These are phyloP conservation scores for Pogonus chalceus DNA, from an alignment of 1,140 invertebrate genomes.

Conservation along the genomic window DNA sequence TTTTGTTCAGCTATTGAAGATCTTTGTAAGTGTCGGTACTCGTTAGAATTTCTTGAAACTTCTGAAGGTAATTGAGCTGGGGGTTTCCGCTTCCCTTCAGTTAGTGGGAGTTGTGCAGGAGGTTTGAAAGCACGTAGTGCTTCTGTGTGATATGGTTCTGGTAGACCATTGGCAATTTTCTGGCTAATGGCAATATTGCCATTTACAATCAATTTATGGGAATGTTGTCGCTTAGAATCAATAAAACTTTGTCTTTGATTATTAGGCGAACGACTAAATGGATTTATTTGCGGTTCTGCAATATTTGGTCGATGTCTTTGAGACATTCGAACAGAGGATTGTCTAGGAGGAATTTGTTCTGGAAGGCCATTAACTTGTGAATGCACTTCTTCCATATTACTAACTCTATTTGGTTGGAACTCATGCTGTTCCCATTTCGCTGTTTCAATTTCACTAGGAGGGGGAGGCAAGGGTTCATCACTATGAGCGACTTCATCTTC, in stretches of 20 bases:
- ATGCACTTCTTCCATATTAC: neutral
- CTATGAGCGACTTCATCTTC: slow-evolving; percentile 50
- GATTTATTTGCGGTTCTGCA: neutral
- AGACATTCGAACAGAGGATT: neutral
- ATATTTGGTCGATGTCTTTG: neutral
- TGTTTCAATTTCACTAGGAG: slow-evolving; percentile 47
- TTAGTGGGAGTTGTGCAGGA: neutral
- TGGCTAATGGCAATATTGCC: slow-evolving; percentile 37
- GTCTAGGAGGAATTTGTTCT: neutral
- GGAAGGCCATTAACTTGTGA: neutral
- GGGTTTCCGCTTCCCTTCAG: neutral
- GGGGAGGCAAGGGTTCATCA: slow-evolving; percentile 64
- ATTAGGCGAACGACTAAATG: neutral
- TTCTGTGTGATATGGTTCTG: slow-evolving; percentile 25
- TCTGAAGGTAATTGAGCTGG: neutral
- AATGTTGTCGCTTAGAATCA: slow-evolving; percentile 1
- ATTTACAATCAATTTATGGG: slow-evolving; percentile 35
- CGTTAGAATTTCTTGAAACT: neutral
- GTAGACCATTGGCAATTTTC: slow-evolving; percentile 23
- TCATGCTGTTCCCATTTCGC: slow-evolving; percentile 22
- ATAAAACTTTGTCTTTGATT: neutral
- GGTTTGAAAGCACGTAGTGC: slow-evolving; percentile 19
- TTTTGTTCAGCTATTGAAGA: slow-evolving; percentile 22
- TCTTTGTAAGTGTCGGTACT: slow-evolving; percentile 8
- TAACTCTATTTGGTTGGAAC: neutral